A percentile compares a stretch with the other conserved stretches of the same genome.
These are phyloP conservation scores for Stenolophus ochropezus DNA, from an alignment of 2,888 invertebrate genomes.

Conservation along the genomic window DNA sequence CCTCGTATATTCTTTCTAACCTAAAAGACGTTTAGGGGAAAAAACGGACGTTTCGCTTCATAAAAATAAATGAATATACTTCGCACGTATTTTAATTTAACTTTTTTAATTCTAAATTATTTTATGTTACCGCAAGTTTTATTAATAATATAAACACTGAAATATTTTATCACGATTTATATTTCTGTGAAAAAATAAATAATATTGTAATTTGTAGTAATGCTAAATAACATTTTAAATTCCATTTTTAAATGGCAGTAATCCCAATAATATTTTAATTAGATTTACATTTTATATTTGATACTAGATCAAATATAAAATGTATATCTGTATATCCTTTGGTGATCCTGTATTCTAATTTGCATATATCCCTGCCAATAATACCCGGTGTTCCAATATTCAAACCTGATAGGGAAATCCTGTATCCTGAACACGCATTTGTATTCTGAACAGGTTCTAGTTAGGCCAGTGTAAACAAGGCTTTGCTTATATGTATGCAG, in stretches of 20 bases:
- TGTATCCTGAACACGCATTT: not conserved
- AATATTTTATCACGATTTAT: too few species aligned
- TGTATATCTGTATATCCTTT: not conserved
- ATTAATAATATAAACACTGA: too few species aligned
- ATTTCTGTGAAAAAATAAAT: too few species aligned
- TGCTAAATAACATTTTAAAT: too few species aligned
- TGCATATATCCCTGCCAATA: not conserved
- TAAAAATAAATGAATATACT: not conserved
- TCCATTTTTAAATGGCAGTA: too few species aligned
- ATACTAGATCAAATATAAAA: too few species aligned
- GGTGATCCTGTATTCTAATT: too few species aligned
- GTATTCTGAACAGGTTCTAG: not conserved
- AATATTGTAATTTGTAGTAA: too few species aligned
- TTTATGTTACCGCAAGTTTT: too few species aligned
- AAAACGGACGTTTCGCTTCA: not conserved
- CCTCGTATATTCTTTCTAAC: not conserved
- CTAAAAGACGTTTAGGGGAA: not conserved
- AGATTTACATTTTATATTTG: too few species aligned
- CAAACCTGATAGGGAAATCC: not conserved
- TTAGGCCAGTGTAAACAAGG: not conserved
- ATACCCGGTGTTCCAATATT: not conserved
- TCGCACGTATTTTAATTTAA: not conserved
- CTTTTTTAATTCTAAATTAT: too few species aligned
- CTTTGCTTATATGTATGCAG: not conserved
- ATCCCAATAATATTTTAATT: too few species aligned